These are phyloP conservation scores for Danaus chrysippus DNA, from an alignment of 2,888 invertebrate species.

Conservation along the genomic window DNA sequence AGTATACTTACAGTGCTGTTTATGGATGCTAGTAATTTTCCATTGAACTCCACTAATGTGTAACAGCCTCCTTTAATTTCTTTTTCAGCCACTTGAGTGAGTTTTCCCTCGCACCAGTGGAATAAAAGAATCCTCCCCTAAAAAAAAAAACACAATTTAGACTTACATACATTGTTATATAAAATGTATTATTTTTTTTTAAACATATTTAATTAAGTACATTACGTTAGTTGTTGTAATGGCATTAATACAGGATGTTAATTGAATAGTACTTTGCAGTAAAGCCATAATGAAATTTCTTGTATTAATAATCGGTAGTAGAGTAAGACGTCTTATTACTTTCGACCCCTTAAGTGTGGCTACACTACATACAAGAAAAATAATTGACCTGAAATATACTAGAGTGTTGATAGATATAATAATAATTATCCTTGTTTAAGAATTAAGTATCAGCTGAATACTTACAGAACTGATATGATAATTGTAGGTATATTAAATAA, in stretches of 20 bases:
- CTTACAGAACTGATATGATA: no score
- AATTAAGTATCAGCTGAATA: no score
- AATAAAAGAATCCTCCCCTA: constrained; percentile 93
- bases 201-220: neutral
- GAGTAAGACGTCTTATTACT: no score
- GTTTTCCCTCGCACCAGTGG: constrained; percentile 92
- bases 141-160: constrained; percentile 12
- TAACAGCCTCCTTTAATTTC: constrained; percentile 98
- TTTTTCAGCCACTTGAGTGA: constrained; percentile 93
- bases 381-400: no score
- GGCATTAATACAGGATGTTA: neutral
- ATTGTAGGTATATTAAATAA: no score
- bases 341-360: no score
- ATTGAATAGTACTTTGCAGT: neutral
- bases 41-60: constrained; percentile 95
- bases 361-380: no score
- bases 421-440: no score
- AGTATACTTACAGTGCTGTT: constrained; percentile 92
- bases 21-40: constrained; percentile 96
- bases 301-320: no score
- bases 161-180: no score
- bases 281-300: neutral
- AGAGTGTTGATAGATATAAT: no score
- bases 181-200: neutral
- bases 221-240: neutral